Conservation (phyloP, 1,140 invertebrate genomes). For the Philaenus spumarius region DNA sequence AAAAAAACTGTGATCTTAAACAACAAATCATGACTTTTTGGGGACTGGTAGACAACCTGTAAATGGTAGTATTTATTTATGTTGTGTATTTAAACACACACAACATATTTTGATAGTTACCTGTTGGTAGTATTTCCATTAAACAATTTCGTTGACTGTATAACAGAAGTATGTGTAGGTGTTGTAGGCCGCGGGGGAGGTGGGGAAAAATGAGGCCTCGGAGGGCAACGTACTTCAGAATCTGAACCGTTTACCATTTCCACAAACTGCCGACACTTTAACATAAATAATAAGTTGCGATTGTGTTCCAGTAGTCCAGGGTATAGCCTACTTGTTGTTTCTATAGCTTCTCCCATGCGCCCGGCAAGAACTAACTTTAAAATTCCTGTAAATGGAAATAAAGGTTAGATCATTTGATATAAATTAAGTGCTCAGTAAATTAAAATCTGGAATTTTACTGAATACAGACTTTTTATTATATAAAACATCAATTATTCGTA, state of each 20-base stretch:
- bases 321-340: constrained; percentile 79
- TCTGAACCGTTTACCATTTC: constrained; percentile 88
- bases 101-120: too few relatives aligned
- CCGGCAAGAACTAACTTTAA: constrained; percentile 87
- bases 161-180: constrained; percentile 60
- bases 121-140: constrained; percentile 44
- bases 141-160: constrained; percentile 63
- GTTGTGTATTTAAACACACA: too few relatives aligned
- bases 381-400: constrained; percentile 61
- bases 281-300: constrained; percentile 83
- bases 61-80: too few relatives aligned
- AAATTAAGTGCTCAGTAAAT: too few relatives aligned
- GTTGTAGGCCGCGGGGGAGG: constrained; percentile 40
- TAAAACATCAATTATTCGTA: too few relatives aligned
- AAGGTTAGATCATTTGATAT: too few relatives aligned
- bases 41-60: too few relatives aligned
- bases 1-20: too few relatives aligned
- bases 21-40: too few relatives aligned
- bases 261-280: constrained; percentile 96
- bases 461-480: too few relatives aligned
- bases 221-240: constrained; percentile 50
- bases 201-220: constrained; percentile 24
- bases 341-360: constrained; percentile 91
- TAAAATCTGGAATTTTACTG: too few relatives aligned
- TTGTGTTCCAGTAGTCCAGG: constrained; percentile 85